These are phyloP conservation scores for Oncopeltus fasciatus DNA, from an alignment of 1,140 invertebrate species.

Conservation along the genomic window DNA sequence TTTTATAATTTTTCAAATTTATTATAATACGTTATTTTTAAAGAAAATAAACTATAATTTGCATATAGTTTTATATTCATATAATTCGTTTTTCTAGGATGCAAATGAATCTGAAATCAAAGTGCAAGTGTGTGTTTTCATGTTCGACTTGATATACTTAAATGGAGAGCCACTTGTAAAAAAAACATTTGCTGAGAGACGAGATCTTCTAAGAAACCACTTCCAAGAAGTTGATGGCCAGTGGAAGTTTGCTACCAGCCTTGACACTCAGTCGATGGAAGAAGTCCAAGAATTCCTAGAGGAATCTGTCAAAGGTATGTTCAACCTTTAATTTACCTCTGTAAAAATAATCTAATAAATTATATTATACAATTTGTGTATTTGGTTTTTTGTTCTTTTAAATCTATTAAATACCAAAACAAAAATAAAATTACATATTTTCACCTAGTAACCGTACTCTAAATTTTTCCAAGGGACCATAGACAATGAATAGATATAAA, in stretches of 20 bases:
- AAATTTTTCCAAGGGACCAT: too few relatives aligned
- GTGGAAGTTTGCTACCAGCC: slow-evolving; percentile 75
- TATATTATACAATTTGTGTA: too few relatives aligned
- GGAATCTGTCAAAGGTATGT: slow-evolving; percentile 84
- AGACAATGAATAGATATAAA: too few relatives aligned
- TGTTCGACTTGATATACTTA: slow-evolving; percentile 92
- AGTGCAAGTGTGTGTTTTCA: slow-evolving; percentile 94
- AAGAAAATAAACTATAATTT: too few relatives aligned
- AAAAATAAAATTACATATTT: too few relatives aligned
- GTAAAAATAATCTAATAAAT: too few relatives aligned
- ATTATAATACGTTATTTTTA: too few relatives aligned
- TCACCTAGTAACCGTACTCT: too few relatives aligned
- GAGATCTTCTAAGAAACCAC: slow-evolving; percentile 56
- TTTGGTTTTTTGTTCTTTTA: slow-evolving; percentile 4
- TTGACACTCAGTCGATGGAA: slow-evolving; percentile 77
- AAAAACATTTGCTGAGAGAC: slow-evolving; percentile 58
- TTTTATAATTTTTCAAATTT: too few relatives aligned
- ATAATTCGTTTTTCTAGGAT: slow-evolving; percentile 46
- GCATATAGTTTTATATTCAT: too few relatives aligned
- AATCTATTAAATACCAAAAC: too few relatives aligned
- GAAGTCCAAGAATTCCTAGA: slow-evolving; percentile 90
- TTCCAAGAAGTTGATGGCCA: slow-evolving; percentile 67
- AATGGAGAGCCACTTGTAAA: slow-evolving; percentile 80
- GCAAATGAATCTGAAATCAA: slow-evolving; percentile 79
- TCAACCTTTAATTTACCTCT: too few relatives aligned